A percentile compares a stretch with the other conserved stretches of the same genome.
These are phyloP conservation scores for Brachylomia viminalis DNA, from an alignment of 2,888 invertebrate genomes.

Conservation along the genomic window DNA sequence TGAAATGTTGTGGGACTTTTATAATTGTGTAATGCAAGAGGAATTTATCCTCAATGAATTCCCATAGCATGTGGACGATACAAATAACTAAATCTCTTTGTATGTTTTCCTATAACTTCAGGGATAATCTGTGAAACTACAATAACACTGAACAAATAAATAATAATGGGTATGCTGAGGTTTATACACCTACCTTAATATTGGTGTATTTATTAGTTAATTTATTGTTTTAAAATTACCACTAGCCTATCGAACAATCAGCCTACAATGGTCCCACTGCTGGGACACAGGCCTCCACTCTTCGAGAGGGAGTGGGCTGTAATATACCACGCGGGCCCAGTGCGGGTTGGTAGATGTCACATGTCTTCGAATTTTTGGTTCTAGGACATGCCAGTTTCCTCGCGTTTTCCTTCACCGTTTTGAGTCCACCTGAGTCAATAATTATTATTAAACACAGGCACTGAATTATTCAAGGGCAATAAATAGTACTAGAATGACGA, in stretches of 20 bases:
- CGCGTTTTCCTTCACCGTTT: too few species aligned
- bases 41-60: conserved; percentile 54
- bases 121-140: background rate
- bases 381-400: too few species aligned
- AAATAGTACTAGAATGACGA: background rate
- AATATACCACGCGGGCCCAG: too few species aligned
- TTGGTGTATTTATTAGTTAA: background rate
- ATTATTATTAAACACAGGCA: background rate
- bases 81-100: background rate
- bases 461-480: background rate
- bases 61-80: conserved; percentile 9
- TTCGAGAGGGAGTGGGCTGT: too few species aligned
- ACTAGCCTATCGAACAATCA: too few species aligned
- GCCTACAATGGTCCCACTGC: too few species aligned
- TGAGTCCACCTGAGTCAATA: conserved; percentile 28
- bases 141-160: background rate
- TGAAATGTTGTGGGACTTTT: conserved; percentile 14
- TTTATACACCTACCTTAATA: conserved; percentile 11
- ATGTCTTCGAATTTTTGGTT: too few species aligned
- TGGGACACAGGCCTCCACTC: too few species aligned
- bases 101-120: conserved; percentile 25
- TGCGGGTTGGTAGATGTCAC: too few species aligned
- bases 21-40: conserved; percentile 15
- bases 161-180: background rate
- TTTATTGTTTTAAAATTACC: background rate